These are phyloP conservation scores for Tympanoctomys barrerae DNA, from an alignment of 2,797 vertebrate genomes.

Conservation along the genomic window DNA sequence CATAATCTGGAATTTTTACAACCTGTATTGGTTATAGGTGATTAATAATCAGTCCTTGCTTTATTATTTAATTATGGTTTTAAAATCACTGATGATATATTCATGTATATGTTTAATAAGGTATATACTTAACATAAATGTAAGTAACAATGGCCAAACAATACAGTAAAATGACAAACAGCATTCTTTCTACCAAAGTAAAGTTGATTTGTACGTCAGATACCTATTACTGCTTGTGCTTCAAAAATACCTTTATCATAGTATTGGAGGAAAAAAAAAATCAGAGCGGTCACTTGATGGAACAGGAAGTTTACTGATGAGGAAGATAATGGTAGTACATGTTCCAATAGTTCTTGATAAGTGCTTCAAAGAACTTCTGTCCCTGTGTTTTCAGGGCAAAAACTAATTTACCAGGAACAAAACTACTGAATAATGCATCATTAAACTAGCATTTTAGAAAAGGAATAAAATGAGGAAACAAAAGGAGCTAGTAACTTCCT, in stretches of 20 bases:
- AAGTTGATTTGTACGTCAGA: background rate
- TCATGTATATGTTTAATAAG: background rate
- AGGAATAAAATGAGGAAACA: constrained; percentile 67
- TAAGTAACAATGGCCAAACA: background rate
- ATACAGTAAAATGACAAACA: background rate
- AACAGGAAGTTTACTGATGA: constrained; percentile 71
- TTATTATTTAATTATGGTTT: constrained; percentile 44
- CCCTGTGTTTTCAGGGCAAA: constrained; percentile 71
- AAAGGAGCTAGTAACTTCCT: constrained; percentile 53
- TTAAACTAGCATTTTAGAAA: constrained; percentile 50
- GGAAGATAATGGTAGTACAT: constrained; percentile 70
- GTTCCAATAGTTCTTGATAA: constrained; percentile 77
- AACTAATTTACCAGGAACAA: constrained; percentile 79
- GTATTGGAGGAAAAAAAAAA: constrained; percentile 57
- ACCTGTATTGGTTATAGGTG: background rate
- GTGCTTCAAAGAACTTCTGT: constrained; percentile 77
- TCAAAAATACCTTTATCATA: constrained; percentile 62
- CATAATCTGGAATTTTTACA: background rate
- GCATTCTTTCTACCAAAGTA: background rate
- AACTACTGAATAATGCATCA: constrained; percentile 56
- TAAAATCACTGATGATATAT: constrained; percentile 9
- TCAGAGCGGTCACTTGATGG: constrained; percentile 58
- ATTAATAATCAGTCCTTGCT: constrained; percentile 20
- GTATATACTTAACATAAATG: constrained; percentile 3
- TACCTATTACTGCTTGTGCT: constrained; percentile 31